Percentiles rank a stretch among this genome's conserved stretches.
Evolutionary conservation across 2,113 vertebrate genomes (phyloP).

Genomic region (Uria lomvia): DNA sequence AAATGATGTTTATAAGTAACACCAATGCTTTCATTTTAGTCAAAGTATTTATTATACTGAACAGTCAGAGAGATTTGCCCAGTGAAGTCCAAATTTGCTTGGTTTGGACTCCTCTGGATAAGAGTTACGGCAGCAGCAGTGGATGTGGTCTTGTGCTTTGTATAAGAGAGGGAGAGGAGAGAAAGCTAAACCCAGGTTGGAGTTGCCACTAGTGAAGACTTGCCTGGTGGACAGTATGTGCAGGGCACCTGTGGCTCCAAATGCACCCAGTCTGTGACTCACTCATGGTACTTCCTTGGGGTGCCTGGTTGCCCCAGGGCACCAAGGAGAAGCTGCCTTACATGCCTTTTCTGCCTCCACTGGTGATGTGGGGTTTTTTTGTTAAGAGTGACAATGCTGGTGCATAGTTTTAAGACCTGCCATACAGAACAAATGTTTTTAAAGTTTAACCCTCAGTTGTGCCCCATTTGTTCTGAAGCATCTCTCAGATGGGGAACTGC

Average conservation of each 20-base stretch:
- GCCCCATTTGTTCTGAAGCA: background rate
- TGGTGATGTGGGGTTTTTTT: background rate
- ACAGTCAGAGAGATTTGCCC: background rate
- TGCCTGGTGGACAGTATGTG: background rate
- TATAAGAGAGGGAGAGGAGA: background rate
- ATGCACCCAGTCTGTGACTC: background rate
- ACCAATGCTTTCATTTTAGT: background rate
- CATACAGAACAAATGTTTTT: background rate
- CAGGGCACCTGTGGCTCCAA: background rate
- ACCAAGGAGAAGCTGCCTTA: background rate
- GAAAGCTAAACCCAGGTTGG: background rate
- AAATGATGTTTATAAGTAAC: background rate
- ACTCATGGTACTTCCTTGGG: background rate
- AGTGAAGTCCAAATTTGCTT: background rate
- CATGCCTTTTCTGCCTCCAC: background rate
- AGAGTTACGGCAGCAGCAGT: background rate
- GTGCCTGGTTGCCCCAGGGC: rapidly evolving
- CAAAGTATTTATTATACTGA: background rate
- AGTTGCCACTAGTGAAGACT: background rate
- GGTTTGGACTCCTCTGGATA: background rate
- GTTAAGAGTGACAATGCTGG: background rate
- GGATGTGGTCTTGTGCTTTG: background rate
- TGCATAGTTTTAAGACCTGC: background rate
- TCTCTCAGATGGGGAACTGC: background rate
- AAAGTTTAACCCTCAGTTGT: background rate